Conservation (phyloP, 2,797 vertebrate species). For the Brachymystax lenok region DNA sequence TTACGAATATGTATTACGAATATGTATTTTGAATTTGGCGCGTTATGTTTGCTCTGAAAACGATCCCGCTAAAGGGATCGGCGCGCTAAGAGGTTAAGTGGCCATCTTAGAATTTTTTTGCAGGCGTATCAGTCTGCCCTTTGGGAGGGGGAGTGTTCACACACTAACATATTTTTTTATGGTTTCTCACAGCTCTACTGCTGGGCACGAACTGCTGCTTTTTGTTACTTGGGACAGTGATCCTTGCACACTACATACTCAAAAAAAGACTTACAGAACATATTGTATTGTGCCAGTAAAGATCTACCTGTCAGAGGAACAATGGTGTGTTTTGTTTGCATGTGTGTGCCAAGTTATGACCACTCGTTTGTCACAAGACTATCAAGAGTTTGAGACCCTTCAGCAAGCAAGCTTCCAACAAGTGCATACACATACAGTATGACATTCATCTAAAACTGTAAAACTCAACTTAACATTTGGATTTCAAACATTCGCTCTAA, state of each 20-base stretch:
- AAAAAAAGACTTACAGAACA: constrained; percentile 2
- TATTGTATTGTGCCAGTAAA: neutral
- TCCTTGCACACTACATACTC: constrained; percentile 16
- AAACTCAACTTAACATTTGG: constrained; percentile 8
- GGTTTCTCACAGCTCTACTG: constrained; percentile 19
- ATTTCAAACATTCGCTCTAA: constrained; percentile 42
- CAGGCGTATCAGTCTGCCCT: constrained; percentile 32
- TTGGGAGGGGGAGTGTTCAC: constrained; percentile 35
- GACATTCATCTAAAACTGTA: constrained; percentile 45
- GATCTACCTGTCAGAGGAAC: constrained; percentile 21
- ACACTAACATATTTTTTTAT: constrained; percentile 14
- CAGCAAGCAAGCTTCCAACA: constrained; percentile 30
- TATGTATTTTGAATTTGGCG: no score
- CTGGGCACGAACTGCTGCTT: constrained; percentile 30
- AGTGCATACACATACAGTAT: constrained; percentile 45
- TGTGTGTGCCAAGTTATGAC: constrained; percentile 29
- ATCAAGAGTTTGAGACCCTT: neutral
- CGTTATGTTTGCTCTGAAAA: no score
- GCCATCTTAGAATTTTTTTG: constrained; percentile 61
- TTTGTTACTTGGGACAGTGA: constrained; percentile 36
- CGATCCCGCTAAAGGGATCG: no score
- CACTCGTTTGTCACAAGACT: constrained; percentile 29
- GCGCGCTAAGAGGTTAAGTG: no score
- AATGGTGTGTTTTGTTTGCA: constrained; percentile 30
- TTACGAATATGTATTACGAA: no score